A percentile compares a stretch with the other conserved stretches of the same genome.
These are phyloP conservation scores for Argyresthia albistria DNA, from an alignment of 2,888 invertebrate genomes.

Conservation along the genomic window DNA sequence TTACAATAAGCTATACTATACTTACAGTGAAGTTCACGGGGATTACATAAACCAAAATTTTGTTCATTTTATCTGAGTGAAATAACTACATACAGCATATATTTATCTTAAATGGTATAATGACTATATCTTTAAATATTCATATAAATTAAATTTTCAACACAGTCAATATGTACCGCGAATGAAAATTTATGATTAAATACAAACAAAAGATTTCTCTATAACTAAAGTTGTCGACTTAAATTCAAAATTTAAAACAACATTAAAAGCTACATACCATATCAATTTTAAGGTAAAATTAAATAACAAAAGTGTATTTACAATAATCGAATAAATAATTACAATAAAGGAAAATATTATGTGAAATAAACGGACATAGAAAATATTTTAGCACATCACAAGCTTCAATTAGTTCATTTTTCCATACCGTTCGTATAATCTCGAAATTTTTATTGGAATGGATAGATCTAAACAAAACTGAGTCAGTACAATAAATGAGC, in stretches of 20 bases:
- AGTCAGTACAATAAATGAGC: no score
- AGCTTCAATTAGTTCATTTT: no score
- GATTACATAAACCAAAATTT: constrained; percentile 44
- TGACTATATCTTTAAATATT: constrained; percentile 54
- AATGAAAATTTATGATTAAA: constrained; percentile 5
- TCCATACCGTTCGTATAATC: no score
- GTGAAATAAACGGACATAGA: background rate
- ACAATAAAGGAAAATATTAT: constrained; percentile 36
- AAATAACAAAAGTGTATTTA: constrained; percentile 70
- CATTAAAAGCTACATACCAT: constrained; percentile 35
- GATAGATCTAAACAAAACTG: no score
- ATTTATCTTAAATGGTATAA: constrained; percentile 48
- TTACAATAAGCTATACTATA: background rate
- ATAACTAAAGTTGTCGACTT: background rate
- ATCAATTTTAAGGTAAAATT: constrained; percentile 59
- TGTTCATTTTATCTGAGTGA: constrained; percentile 40
- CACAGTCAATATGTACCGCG: constrained; percentile 2
- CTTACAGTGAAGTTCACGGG: constrained; percentile 11
- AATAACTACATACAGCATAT: constrained; percentile 27
- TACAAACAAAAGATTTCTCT: constrained; percentile 30
- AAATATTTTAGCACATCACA: background rate
- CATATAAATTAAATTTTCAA: background rate
- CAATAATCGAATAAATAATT: constrained; percentile 68
- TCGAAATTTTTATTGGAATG: no score
- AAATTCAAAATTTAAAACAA: constrained; percentile 20